Evolutionary conservation across 37 sponge, comb jelly and placozoan genomes (phyloP).

Genomic region (Geodia barretti): DNA sequence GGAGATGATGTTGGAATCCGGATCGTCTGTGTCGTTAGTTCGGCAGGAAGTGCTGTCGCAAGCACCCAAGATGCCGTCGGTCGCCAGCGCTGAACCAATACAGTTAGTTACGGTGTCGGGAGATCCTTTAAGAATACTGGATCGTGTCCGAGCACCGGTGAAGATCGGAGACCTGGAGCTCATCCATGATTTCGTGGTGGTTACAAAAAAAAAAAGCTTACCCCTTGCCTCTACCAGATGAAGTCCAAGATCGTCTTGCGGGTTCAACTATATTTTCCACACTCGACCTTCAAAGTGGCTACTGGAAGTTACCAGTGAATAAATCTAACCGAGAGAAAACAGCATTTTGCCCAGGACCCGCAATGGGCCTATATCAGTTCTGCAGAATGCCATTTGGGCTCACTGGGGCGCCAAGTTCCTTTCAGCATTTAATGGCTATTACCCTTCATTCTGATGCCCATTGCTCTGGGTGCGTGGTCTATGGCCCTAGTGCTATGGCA

Average conservation of each 20-base stretch:
- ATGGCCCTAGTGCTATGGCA: no score
- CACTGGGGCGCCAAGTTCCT: slow-evolving; percentile 57
- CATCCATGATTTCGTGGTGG: slow-evolving; percentile 52
- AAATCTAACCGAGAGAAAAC: slow-evolving; percentile 48
- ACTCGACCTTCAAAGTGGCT: slow-evolving; percentile 64
- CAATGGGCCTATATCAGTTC: slow-evolving; percentile 68
- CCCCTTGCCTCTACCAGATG: slow-evolving; percentile 72
- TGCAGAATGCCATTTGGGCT: slow-evolving; percentile 53
- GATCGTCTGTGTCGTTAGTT: slow-evolving; percentile 41
- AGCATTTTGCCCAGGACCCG: slow-evolving; percentile 67
- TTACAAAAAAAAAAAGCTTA: slow-evolving; percentile 64
- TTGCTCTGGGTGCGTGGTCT: no score
- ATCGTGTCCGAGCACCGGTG: slow-evolving; percentile 4
- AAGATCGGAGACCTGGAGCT: slow-evolving; percentile 19
- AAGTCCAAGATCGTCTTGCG: slow-evolving; percentile 65
- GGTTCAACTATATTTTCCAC: slow-evolving; percentile 51
- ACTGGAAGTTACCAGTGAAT: slow-evolving; percentile 64
- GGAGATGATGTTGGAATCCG: slow-evolving; percentile 53
- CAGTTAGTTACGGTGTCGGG: slow-evolving; percentile 63
- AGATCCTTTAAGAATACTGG: slow-evolving; percentile 26
- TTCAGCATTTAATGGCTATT: slow-evolving; percentile 59
- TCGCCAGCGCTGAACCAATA: no score
- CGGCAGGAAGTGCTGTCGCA: slow-evolving; percentile 1
- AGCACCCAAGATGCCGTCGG: no score
- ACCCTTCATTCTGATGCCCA: no score